phyloP scores from a whole-genome alignment of 1,140 invertebrate genomes.

The Caenorhabditis inopinata region DNA sequence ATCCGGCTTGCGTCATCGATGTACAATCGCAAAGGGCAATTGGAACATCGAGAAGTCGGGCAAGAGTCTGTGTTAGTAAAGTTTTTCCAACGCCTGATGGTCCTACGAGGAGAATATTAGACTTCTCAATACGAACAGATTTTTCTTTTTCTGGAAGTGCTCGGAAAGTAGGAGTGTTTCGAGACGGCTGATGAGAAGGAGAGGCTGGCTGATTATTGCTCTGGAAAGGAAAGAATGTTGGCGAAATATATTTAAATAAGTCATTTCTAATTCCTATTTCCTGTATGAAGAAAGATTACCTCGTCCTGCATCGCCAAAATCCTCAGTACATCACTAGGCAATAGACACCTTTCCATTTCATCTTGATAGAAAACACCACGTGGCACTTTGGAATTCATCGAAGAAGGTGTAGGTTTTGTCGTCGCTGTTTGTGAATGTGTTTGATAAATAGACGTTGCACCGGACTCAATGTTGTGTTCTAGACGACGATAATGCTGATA shows the following conservation, averaged over 20 bases:
- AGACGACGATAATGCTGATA: slow-evolving; percentile 94
- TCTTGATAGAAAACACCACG: slow-evolving; percentile 47
- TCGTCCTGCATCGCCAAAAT: slow-evolving; percentile 1
- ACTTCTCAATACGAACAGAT: slow-evolving; percentile 90
- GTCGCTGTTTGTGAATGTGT: neutral
- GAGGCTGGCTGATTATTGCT: neutral
- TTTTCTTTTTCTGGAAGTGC: slow-evolving; percentile 68
- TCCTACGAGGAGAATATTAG: slow-evolving; percentile 92
- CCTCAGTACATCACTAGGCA: neutral
- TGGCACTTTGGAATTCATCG: slow-evolving; percentile 39
- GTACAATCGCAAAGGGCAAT: slow-evolving; percentile 99
- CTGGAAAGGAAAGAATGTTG: slow-evolving; percentile 1
- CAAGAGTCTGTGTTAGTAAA: slow-evolving; percentile 91
- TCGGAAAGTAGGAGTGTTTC: slow-evolving; percentile 42
- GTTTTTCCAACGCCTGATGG: slow-evolving; percentile 97
- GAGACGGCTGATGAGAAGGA: neutral
- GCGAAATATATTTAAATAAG: too few species aligned
- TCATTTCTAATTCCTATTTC: too few species aligned
- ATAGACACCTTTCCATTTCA: slow-evolving; percentile 14
- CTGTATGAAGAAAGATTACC: neutral
- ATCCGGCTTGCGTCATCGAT: slow-evolving; percentile 95
- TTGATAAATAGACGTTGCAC: slow-evolving; percentile 46
- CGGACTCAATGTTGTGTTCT: slow-evolving; percentile 82
- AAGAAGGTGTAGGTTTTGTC: neutral
- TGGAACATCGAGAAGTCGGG: slow-evolving; percentile 84